phyloP scores from a whole-genome alignment of 2,797 vertebrate species.

The Momotus momota region DNA sequence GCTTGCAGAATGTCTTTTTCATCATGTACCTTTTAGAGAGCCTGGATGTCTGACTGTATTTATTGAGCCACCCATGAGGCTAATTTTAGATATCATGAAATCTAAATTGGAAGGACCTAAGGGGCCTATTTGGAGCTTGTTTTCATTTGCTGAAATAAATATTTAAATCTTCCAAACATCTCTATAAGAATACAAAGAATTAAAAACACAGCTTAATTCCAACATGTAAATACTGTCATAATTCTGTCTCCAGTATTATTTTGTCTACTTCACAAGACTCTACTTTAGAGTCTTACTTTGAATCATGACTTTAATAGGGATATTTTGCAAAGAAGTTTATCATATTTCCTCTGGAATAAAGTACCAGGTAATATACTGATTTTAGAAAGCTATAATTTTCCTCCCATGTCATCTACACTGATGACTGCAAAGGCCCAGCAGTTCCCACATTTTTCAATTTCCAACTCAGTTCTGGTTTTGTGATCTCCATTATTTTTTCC shows the following conservation, averaged over 20 bases:
- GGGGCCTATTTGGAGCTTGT: background rate
- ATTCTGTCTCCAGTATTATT: background rate
- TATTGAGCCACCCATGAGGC: background rate
- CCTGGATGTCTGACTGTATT: background rate
- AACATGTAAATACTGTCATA: background rate
- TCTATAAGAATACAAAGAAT: background rate
- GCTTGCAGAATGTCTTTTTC: background rate
- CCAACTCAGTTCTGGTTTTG: background rate
- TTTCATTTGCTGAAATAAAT: background rate
- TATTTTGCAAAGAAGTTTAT: background rate
- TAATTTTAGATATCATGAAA: background rate
- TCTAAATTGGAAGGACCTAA: background rate
- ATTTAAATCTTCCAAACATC: background rate
- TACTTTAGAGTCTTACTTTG: background rate
- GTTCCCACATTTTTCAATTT: background rate
- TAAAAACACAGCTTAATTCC: background rate
- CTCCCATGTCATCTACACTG: background rate
- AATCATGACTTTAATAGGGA: background rate
- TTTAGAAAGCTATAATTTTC: background rate
- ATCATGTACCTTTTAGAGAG: background rate
- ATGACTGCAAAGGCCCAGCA: background rate
- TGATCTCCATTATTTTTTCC: background rate
- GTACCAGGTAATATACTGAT: background rate
- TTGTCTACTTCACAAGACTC: background rate
- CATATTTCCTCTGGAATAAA: background rate